These are phyloP conservation scores for Patella caerulea DNA, from an alignment of 2,888 invertebrate species.

Conservation along the genomic window DNA sequence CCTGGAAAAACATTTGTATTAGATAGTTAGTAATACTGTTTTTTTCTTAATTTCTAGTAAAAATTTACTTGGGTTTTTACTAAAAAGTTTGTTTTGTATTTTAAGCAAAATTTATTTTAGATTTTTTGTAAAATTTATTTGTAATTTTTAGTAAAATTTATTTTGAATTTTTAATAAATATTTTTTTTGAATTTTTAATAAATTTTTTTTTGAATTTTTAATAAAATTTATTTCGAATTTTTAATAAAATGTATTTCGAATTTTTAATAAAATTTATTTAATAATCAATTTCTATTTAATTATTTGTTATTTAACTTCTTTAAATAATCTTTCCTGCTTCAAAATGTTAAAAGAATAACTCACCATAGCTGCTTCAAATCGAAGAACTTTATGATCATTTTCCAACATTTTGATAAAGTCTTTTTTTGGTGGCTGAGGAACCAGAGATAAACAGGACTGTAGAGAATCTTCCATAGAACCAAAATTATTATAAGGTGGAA, in stretches of 20 bases:
- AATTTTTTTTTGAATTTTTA: too few relatives aligned
- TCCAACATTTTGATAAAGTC: constrained; percentile 83
- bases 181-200: too few relatives aligned
- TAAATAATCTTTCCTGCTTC: background rate
- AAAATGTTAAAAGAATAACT: constrained; percentile 22
- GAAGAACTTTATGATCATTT: constrained; percentile 78
- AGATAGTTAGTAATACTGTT: background rate
- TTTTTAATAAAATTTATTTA: too few relatives aligned
- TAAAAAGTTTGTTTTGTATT: background rate
- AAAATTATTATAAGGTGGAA: constrained; percentile 81
- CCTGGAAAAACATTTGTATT: constrained; percentile 67
- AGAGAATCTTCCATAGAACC: constrained; percentile 85
- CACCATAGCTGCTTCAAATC: constrained; percentile 82
- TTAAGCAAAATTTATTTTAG: too few relatives aligned
- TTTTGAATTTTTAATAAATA: too few relatives aligned
- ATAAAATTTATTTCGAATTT: too few relatives aligned
- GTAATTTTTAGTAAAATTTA: background rate
- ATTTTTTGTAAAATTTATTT: too few relatives aligned
- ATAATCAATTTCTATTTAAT: too few relatives aligned
- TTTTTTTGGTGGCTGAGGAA: constrained; percentile 82
- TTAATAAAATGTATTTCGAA: too few relatives aligned
- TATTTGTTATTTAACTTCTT: too few relatives aligned
- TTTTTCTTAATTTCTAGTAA: too few relatives aligned
- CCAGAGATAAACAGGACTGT: constrained; percentile 80
- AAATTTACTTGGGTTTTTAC: too few relatives aligned